Evolutionary conservation across 2,797 vertebrate genomes (phyloP), one percentile per base, ranked within the genome.

Genomic region (Gila robusta): DNA sequence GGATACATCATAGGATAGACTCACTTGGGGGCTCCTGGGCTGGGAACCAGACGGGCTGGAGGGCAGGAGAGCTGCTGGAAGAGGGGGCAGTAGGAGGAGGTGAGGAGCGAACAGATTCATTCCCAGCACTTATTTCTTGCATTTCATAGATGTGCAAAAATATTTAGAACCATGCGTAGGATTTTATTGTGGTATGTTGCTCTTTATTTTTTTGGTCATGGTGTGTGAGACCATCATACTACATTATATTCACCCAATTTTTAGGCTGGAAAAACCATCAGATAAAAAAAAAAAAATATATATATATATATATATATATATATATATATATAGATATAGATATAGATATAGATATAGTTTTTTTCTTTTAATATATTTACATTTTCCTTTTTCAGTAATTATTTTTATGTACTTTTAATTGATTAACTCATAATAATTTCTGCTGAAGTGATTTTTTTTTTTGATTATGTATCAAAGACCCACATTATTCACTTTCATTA

Each of bases 41-140:
- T 0, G 96, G 97, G 59, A 97, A 97, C 93, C 97, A 97, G 89
- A 96, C 97, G 0, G 95, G 96, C 79, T 97, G 97, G 97, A 94
- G 95, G 86, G 94, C 95, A 0, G 96, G 95, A 74, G 97, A 97
- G 80, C 93, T 96, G 78, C 91, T 95, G 78, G 96, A 97, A 87
- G 96, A 98, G 89, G 97, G 97, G 49, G 97, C 97, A 1, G 95
- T 97, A 0, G 97, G 97, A 67, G 97, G 97, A 95, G 97, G 97
- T 98, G 83, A 96, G 96, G 80, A 76, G 1, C 2, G 11, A 1
- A 70, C 21, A 26, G 1, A 41, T 77, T 70, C 0, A 32, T 79
- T 81, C 26, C n/a, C 28, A 5, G 19, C 26, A 39, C 19, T 49
- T 47, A 0, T 59, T 59, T n/a, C 23, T 62, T 62, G 59, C n/a